Evolutionary conservation across 2,113 vertebrate species (phyloP).

Genomic region (Pterocles burchelli): DNA sequence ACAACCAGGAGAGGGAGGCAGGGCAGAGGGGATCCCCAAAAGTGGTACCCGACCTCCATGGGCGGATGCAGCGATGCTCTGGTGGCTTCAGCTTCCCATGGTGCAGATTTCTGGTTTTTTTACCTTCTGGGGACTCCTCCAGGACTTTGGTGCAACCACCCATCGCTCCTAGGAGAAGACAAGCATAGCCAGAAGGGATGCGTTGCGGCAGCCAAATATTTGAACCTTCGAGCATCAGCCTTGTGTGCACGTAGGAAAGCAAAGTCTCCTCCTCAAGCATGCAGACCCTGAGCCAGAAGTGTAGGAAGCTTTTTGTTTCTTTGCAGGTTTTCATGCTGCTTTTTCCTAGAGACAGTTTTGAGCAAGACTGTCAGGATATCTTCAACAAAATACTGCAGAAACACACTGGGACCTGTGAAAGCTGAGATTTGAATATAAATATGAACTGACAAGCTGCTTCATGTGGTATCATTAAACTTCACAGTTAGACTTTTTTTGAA

Average conservation of each 20-base stretch:
- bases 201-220: accelerated
- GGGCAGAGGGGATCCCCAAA: background rate
- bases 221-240: background rate
- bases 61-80: background rate
- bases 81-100: background rate
- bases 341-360: slow-evolving; percentile 64
- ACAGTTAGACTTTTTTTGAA: slow-evolving; percentile 76
- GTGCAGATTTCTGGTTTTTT: background rate
- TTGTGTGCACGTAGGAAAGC: background rate
- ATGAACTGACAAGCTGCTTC: slow-evolving; percentile 75
- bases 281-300: background rate
- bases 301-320: slow-evolving; percentile 47
- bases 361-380: slow-evolving; percentile 62
- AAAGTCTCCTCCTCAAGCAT: background rate
- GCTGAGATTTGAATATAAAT: slow-evolving; percentile 69
- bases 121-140: background rate
- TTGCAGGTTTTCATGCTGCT: slow-evolving; percentile 24
- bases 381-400: slow-evolving; percentile 50
- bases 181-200: background rate
- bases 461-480: slow-evolving; percentile 76
- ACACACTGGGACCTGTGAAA: slow-evolving; percentile 67
- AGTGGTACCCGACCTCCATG: background rate
- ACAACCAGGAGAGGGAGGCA: no score
- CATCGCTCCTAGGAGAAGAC: background rate
- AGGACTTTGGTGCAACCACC: background rate